Evolutionary conservation across 2,888 invertebrate genomes (phyloP).

Genomic region (Hylaea fasciaria): DNA sequence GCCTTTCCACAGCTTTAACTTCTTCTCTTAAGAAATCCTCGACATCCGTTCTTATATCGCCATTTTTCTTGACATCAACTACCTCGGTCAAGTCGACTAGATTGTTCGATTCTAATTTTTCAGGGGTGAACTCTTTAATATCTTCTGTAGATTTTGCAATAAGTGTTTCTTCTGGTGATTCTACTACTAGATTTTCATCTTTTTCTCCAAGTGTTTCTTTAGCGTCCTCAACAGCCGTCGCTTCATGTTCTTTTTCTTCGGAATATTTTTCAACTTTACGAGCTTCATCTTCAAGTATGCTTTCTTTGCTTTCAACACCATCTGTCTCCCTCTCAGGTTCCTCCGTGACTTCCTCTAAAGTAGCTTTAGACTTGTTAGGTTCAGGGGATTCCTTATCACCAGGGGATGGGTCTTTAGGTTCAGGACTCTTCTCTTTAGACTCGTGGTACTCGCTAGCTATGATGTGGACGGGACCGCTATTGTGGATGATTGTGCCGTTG

Average conservation of each 20-base stretch:
- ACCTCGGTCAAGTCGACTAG: conserved; percentile 52
- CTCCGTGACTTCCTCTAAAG: conserved; percentile 33
- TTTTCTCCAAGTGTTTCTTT: conserved; percentile 33
- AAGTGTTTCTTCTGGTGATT: conserved; percentile 29
- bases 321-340: conserved; percentile 16
- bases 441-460: conserved; percentile 69
- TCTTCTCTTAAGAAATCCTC: conserved; percentile 67
- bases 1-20: conserved; percentile 48
- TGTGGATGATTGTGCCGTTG: conserved; percentile 73
- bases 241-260: conserved; percentile 3
- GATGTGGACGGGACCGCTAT: conserved; percentile 74
- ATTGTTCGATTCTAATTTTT: conserved; percentile 35
- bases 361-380: conserved; percentile 27
- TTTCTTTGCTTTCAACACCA: conserved; percentile 29
- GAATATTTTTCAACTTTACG: conserved; percentile 5
- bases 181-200: conserved; percentile 17
- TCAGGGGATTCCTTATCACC: conserved; percentile 34
- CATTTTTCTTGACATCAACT: conserved; percentile 50
- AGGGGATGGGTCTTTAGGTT: conserved; percentile 45
- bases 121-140: conserved; percentile 34
- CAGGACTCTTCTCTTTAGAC: conserved; percentile 61
- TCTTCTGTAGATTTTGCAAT: conserved; percentile 34
- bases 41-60: conserved; percentile 54
- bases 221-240: conserved; percentile 24
- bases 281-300: conserved; percentile 1